These are phyloP conservation scores for Gymnosoma rotundatum DNA, from an alignment of 2,888 invertebrate species.

Conservation along the genomic window DNA sequence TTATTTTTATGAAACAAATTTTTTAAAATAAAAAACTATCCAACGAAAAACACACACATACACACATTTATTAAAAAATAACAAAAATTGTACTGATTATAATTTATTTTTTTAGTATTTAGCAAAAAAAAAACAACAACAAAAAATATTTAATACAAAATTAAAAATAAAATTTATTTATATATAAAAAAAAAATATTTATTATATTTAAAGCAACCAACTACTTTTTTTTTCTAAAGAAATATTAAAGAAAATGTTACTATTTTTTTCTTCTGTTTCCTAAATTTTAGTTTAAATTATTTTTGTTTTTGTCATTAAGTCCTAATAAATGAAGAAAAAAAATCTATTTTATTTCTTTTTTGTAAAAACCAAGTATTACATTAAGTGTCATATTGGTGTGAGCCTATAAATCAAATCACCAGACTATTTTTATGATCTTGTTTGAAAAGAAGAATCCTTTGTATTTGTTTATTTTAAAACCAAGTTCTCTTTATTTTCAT, in stretches of 20 bases:
- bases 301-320: constrained; percentile 40
- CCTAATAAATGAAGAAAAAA: constrained; percentile 17
- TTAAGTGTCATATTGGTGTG: constrained; percentile 81
- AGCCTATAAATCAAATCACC: constrained; percentile 58
- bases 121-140: constrained; percentile 38
- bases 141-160: not conserved
- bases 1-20: constrained; percentile 30
- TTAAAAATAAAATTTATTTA: constrained; percentile 10
- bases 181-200: constrained; percentile 30
- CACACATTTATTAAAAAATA: constrained; percentile 42
- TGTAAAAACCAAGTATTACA: constrained; percentile 77
- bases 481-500: constrained; percentile 5
- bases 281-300: constrained; percentile 34
- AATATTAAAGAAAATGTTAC: constrained; percentile 55
- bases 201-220: constrained; percentile 54
- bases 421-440: constrained; percentile 43
- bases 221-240: constrained; percentile 31
- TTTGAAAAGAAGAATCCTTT: constrained; percentile 20
- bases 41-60: constrained; percentile 41
- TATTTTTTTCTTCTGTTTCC: constrained; percentile 61
- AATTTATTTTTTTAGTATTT: constrained; percentile 67
- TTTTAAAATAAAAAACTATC: constrained; percentile 36
- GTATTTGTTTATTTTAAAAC: not conserved
- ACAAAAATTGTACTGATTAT: constrained; percentile 67
- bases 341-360: constrained; percentile 4